Conservation (phyloP, 2,888 invertebrate genomes). For the Netelia fuscicornis region DNA sequence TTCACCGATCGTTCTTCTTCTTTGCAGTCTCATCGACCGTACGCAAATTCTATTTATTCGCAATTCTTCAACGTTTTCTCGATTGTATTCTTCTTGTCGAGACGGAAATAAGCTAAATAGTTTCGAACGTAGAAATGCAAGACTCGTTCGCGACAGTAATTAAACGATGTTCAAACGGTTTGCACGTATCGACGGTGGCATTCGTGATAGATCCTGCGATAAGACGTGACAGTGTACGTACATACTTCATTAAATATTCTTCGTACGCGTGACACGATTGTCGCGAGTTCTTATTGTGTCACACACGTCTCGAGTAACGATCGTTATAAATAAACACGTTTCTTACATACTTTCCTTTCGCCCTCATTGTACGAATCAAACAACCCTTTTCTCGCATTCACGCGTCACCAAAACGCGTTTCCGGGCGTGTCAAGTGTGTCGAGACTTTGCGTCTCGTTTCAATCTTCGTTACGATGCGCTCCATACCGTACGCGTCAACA, state of each 20-base stretch:
- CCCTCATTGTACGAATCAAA: constrained; percentile 35
- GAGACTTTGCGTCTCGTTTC: not conserved
- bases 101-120: not conserved
- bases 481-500: not conserved
- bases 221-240: not conserved
- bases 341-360: constrained; percentile 50
- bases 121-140: not conserved
- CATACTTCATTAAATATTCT: constrained; percentile 51
- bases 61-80: not conserved
- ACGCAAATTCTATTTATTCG: not conserved
- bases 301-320: constrained; percentile 23
- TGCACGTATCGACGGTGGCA: constrained; percentile 24
- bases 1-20: not conserved
- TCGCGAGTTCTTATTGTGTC: constrained; percentile 24
- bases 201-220: constrained; percentile 41
- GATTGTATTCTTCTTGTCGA: not conserved
- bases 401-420: constrained; percentile 5
- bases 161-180: constrained; percentile 45
- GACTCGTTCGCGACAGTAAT: constrained; percentile 54
- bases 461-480: constrained; percentile 1
- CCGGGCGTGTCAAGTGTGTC: constrained; percentile 8
- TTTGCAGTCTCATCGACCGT: not conserved
- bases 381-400: constrained; percentile 5
- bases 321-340: constrained; percentile 25
- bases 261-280: constrained; percentile 55